Evolutionary conservation across 2,113 vertebrate genomes (phyloP).

Genomic region (Heteronetta atricapilla): DNA sequence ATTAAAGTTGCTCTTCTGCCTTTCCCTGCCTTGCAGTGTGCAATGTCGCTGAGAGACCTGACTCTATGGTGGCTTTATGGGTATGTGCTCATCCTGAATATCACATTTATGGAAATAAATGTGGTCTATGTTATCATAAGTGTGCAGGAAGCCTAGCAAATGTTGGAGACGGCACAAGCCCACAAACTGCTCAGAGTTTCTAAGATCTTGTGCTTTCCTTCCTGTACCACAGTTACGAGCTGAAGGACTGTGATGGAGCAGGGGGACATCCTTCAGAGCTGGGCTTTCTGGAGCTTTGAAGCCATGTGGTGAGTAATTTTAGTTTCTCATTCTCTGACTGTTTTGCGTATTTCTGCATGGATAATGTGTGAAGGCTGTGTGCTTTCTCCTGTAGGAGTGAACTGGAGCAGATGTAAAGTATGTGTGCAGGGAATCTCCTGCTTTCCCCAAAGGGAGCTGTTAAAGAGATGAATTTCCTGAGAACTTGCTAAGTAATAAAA

Average conservation of each 20-base stretch:
- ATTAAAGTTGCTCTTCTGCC: background rate
- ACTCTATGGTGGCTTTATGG: background rate
- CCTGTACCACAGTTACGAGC: background rate
- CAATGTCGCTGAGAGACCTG: too few relatives aligned
- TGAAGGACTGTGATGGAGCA: background rate
- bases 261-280: background rate
- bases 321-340: background rate
- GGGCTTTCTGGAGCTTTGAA: background rate
- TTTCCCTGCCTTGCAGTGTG: background rate
- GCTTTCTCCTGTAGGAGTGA: background rate
- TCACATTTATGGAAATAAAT: rapidly evolving
- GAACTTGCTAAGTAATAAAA: background rate
- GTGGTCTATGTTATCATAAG: rapidly evolving
- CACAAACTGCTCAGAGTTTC: background rate
- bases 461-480: background rate
- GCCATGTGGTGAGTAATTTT: background rate
- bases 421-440: background rate
- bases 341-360: background rate
- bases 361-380: rapidly evolving
- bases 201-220: background rate
- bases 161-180: background rate
- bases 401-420: background rate
- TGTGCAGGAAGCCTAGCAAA: background rate
- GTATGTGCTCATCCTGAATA: background rate
- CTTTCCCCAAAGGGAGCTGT: background rate